Evolutionary conservation across 2,888 invertebrate species (phyloP).

Genomic region (Drosophila affinis): DNA sequence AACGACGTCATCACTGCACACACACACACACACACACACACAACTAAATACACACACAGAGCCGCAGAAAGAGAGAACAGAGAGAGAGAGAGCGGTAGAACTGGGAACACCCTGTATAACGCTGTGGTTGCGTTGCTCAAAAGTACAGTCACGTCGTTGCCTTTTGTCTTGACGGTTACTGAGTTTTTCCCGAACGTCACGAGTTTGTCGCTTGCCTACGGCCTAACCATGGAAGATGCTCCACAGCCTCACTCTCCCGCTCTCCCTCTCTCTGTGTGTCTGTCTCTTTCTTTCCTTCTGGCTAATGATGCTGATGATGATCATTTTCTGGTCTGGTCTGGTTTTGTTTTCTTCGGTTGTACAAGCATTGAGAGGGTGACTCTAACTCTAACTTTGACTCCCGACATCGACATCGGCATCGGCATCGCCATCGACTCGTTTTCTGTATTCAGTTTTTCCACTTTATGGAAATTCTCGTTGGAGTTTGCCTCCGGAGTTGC

Average conservation of each 20-base stretch:
- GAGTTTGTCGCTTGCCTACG: slow-evolving; percentile 39
- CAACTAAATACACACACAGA: no score
- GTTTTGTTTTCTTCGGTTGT: slow-evolving; percentile 16
- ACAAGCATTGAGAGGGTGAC: slow-evolving; percentile 6
- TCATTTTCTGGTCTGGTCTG: slow-evolving; percentile 26
- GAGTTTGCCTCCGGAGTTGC: neutral
- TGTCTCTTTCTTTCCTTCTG: neutral
- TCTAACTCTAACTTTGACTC: neutral
- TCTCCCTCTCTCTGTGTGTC: neutral
- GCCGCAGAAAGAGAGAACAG: neutral
- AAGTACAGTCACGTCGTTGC: slow-evolving; percentile 38
- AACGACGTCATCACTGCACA: slow-evolving; percentile 42
- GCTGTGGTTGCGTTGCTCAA: slow-evolving; percentile 13
- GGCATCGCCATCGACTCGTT: neutral
- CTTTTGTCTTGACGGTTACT: slow-evolving; percentile 19
- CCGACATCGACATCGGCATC: no score
- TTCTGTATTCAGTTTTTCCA: slow-evolving; percentile 26
- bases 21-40: slow-evolving; percentile 5
- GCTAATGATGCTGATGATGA: slow-evolving; percentile 26
- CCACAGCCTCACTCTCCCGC: neutral
- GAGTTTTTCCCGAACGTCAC: slow-evolving; percentile 42
- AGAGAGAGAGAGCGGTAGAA: slow-evolving; percentile 1
- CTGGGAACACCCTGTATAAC: slow-evolving; percentile 24
- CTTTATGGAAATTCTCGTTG: slow-evolving; percentile 13
- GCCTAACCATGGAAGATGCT: slow-evolving; percentile 25